A percentile compares a stretch with the other conserved stretches of the same genome.
Conservation (phyloP, 64 coral and sea anemone species). For the Catalaphyllia jardinei region DNA sequence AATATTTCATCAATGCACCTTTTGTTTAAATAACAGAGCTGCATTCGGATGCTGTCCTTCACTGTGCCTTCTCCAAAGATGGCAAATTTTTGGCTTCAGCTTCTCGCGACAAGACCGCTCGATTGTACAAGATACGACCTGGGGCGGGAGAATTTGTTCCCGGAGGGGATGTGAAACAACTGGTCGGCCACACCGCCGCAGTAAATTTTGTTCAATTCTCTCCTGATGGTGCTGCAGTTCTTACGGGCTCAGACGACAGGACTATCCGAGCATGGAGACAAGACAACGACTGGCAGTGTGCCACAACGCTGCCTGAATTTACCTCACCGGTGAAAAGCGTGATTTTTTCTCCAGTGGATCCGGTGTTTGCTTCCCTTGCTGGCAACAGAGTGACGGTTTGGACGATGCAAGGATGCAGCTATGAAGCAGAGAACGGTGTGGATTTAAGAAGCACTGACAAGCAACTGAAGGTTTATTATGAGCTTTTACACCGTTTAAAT, state of each 20-base stretch:
- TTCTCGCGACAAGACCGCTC: conserved; percentile 46
- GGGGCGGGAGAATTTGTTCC: conserved; percentile 76
- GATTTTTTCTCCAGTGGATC: conserved; percentile 63
- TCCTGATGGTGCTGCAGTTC: conserved; percentile 30
- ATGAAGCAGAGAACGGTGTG: not conserved
- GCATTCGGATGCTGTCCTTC: conserved; percentile 28
- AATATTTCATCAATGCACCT: not conserved
- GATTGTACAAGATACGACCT: conserved; percentile 45
- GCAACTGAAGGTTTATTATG: not conserved
- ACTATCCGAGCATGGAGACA: conserved; percentile 70
- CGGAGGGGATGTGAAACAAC: conserved; percentile 51
- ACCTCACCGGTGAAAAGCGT: conserved; percentile 33
- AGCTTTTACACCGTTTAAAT: too few relatives aligned
- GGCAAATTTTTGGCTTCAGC: conserved; percentile 46
- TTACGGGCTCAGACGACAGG: conserved; percentile 78
- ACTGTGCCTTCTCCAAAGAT: conserved; percentile 56
- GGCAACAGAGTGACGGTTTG: conserved; percentile 63
- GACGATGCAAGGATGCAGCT: conserved; percentile 28
- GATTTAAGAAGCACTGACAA: conserved; percentile 6
- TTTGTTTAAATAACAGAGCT: conserved; percentile 30
- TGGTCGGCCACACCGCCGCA: conserved; percentile 56
- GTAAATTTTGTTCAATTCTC: conserved; percentile 71
- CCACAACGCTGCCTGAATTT: not conserved
- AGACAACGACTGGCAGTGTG: conserved; percentile 39
- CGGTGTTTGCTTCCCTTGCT: conserved; percentile 53